Percentiles rank a stretch among this genome's conserved stretches.
phyloP scores from a whole-genome alignment of 53 echinoderm and acorn worm genomes.

The Patiria pectinifera region DNA sequence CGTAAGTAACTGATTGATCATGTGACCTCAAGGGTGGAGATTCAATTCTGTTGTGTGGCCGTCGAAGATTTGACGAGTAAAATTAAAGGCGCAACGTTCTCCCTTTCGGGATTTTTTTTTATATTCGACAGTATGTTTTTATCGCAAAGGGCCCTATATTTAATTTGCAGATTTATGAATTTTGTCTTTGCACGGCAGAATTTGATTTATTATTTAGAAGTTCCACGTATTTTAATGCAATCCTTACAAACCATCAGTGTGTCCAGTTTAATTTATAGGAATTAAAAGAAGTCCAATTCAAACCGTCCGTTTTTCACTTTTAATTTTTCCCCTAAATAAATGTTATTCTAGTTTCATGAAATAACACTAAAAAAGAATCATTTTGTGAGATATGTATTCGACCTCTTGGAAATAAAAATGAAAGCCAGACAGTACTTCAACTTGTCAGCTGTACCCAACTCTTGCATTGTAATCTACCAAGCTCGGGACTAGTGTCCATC shows the following conservation, averaged over 20 bases:
- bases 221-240: too few relatives aligned
- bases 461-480: background rate
- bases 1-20: conserved; percentile 17
- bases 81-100: background rate
- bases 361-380: too few relatives aligned
- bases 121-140: background rate
- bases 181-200: too few relatives aligned
- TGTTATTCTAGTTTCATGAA: too few relatives aligned
- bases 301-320: too few relatives aligned
- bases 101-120: background rate
- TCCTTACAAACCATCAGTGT: too few relatives aligned
- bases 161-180: too few relatives aligned
- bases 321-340: too few relatives aligned
- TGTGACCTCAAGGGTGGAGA: background rate
- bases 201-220: too few relatives aligned
- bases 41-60: background rate
- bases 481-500: background rate
- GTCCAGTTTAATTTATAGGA: too few relatives aligned
- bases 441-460: background rate
- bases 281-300: too few relatives aligned
- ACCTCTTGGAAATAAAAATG: background rate
- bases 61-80: background rate
- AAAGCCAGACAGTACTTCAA: background rate
- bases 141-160: background rate
- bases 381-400: too few relatives aligned